Evolutionary conservation across 2,888 invertebrate genomes (phyloP), one percentile per base, ranked within the genome.

Genomic region (Slavum lentiscoides): DNA sequence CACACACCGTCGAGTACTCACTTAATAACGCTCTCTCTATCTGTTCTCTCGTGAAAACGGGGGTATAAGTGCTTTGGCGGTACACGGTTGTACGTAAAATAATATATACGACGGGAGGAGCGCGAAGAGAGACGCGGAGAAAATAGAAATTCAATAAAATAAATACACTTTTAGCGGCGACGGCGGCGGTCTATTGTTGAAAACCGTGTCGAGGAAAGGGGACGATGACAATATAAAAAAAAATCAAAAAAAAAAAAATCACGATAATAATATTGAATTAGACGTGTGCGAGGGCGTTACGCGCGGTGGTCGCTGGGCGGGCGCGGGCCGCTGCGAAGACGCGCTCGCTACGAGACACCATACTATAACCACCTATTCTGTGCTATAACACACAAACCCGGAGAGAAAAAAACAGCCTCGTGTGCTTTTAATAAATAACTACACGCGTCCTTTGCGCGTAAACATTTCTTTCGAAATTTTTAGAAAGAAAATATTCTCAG

Each of bases 261-360:
- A 58, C 66, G 74, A 75, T 74, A 66, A 74, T 74, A 74, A 74
- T n/a, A n/a, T 74, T 74, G 74, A 74, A 74, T 74, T 74, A 66
- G 64, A 74, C 74, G 74, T 21, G 64, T 55, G 61, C 64, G 74
- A 37, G 64, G 37, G 74, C 55, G 49, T 62, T 19, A 21, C 49
- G 15, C 49, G 19, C 30, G 43, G 21, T 21, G 30, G 2, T 30
- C 30, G 30, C 30, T 4, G 30, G 30, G 4, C 4, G 30, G 30
- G n/a, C n/a, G n/a, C n/a, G n/a, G n/a, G 17, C 30, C n/a, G n/a
- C n/a, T n/a, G n/a, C n/a, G n/a, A 68, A 37, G 43, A 43, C 43
- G n/a, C n/a, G n/a, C n/a, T n/a, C n/a, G n/a, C n/a, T n/a, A n/a
- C n/a, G n/a, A n/a, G n/a, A n/a, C n/a, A n/a, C n/a, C n/a, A n/a